Conservation (phyloP, 1,140 invertebrate genomes). For the Lanistes nyassanus region DNA sequence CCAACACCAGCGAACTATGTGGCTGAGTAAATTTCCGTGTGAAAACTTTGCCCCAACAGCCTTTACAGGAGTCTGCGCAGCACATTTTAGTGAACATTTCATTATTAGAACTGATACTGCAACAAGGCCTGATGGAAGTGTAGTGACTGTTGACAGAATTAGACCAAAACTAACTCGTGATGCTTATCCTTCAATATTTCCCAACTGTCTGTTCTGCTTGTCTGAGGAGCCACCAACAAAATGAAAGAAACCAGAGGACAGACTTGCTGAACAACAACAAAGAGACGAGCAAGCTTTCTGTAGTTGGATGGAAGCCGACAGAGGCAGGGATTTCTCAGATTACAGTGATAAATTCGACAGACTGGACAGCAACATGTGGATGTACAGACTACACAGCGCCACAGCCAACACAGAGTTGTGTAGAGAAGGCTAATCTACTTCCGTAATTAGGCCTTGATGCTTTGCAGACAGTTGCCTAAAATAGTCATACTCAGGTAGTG, state of each 20-base stretch:
- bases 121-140: background rate
- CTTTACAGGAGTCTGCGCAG: background rate
- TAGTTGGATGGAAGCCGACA: too few species aligned
- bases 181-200: constrained; percentile 3
- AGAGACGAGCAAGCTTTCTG: background rate
- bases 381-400: too few species aligned
- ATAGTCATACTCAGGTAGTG: too few species aligned
- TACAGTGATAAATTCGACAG: background rate
- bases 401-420: too few species aligned
- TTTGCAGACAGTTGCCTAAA: too few species aligned
- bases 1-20: background rate
- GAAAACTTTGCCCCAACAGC: constrained; percentile 11
- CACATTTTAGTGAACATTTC: constrained; percentile 3
- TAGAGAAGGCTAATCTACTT: too few species aligned
- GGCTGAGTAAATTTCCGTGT: constrained; percentile 23
- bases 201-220: background rate
- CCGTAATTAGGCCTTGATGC: too few species aligned
- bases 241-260: background rate
- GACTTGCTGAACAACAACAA: background rate
- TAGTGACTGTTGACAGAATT: background rate
- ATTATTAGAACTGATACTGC: background rate
- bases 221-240: constrained; percentile 5
- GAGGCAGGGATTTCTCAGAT: background rate
- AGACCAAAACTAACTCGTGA: background rate
- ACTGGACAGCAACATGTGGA: constrained; percentile 3